phyloP scores from a whole-genome alignment of 1,140 invertebrate genomes.

The Agraylea sexmaculata region DNA sequence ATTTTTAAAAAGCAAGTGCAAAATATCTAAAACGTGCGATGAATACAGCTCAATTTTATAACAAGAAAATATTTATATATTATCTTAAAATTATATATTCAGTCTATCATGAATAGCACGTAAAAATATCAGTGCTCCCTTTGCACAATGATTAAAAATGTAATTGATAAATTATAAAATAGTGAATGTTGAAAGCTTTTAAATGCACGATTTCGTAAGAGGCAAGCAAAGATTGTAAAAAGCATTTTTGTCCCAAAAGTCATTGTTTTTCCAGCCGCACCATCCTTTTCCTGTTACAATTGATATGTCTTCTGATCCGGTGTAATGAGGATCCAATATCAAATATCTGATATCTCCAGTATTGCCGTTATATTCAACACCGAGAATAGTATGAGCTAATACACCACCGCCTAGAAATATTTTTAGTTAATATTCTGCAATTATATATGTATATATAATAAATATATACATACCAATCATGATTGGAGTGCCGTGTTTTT shows the following conservation, averaged over 20 bases:
- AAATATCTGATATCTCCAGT: slow-evolving; percentile 75
- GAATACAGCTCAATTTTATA: too few species aligned
- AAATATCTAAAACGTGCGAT: too few species aligned
- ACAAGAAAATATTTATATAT: too few species aligned
- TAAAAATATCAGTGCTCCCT: background rate
- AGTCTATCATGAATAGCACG: background rate
- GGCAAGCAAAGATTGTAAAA: slow-evolving; percentile 96
- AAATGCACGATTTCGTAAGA: slow-evolving; percentile 40
- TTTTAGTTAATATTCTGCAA: slow-evolving; percentile 9
- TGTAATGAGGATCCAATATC: slow-evolving; percentile 97
- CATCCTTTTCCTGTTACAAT: slow-evolving; percentile 72
- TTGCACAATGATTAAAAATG: background rate
- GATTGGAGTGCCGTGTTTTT: slow-evolving; percentile 85
- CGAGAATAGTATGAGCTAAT: slow-evolving; percentile 94
- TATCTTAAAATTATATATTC: too few species aligned
- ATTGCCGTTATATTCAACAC: slow-evolving; percentile 74
- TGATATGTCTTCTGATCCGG: slow-evolving; percentile 63
- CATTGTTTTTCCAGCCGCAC: slow-evolving; percentile 85
- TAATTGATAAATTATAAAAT: slow-evolving; percentile 11
- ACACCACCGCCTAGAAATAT: slow-evolving; percentile 77
- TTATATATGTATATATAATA: slow-evolving; percentile 4
- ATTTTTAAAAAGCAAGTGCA: too few species aligned
- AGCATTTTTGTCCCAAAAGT: slow-evolving; percentile 85
- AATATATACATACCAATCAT: slow-evolving; percentile 79
- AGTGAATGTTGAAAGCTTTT: slow-evolving; percentile 16